Base-by-base conservation (phyloP, 2,888 invertebrate species). In the Volucella zonaria region DNA sequence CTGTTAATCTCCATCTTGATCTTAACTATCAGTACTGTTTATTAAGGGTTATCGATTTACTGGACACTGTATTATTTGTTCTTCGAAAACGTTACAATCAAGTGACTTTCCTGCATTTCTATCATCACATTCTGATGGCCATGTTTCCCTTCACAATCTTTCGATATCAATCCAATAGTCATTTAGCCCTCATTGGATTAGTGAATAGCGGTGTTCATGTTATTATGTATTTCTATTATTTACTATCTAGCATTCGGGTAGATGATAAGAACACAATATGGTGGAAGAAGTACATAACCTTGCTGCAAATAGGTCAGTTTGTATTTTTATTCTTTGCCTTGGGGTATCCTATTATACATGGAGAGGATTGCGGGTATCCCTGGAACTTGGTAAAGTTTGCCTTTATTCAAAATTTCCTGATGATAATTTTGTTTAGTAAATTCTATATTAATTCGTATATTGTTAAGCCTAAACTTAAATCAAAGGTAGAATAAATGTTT, bases 261-360 rank as follows among this genome's bases (percentile, higher is more conserved):
- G 93, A 93, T 59, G 93, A 95, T 88, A 95, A 95, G 88, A 92
- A 94, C 67, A 95, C 94, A 67, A 89, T 95, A 0, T 95, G 95
- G 95, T 96, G 96, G 95, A 97, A 97, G 90, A 96, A 95, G 88
- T 93, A 96, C 88, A 95, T 97, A 80, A 97, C 97, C 0, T 95
- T 95, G 88, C 89, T 96, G 81, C 97, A 97, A 92, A 93, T 97
- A 88, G 93, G 94, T 0, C 96, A 96, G 89, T 96, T 96, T 89
- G 89, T 93, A 47, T 80, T 93, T 68, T 91, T 93, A 14, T 31
- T 6, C 6, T 31, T 31, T 31, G 31, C 6, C 0, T 31, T 31
- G 31, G 6, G 31, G 81, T 90, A 0, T 87, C 90, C 11, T 79
- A 94, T 45, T 87, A 93, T 0, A 92, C 94, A 88, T 90, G 89